Percentiles rank a stretch among this genome's conserved stretches.
phyloP scores from a whole-genome alignment of 2,113 vertebrate species.

The Jaculus jaculus region DNA sequence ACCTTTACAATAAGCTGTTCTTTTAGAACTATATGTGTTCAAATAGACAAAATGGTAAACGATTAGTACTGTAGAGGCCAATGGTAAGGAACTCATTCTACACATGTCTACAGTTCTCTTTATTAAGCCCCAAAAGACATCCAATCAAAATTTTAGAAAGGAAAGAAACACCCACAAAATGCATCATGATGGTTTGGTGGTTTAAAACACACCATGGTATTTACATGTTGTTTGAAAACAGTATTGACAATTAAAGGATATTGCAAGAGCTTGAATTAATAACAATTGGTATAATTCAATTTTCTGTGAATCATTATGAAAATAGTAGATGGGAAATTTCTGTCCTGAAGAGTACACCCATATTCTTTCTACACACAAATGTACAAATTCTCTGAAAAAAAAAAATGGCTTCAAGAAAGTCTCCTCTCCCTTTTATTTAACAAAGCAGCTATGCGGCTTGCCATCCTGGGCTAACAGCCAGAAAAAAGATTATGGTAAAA shows the following conservation, averaged over 20 bases:
- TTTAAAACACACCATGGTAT: slow-evolving; percentile 4
- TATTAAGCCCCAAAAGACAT: neutral
- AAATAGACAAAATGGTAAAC: slow-evolving; percentile 34
- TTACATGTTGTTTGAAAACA: slow-evolving; percentile 61
- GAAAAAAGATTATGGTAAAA: slow-evolving; percentile 75
- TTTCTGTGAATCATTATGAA: slow-evolving; percentile 68
- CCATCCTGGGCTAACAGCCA: slow-evolving; percentile 73
- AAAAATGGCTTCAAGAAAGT: slow-evolving; percentile 55
- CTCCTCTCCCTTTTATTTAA: slow-evolving; percentile 65
- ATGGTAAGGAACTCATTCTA: neutral
- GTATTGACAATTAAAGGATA: slow-evolving; percentile 55
- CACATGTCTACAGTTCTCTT: neutral
- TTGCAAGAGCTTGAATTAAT: slow-evolving; percentile 54
- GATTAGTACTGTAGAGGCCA: neutral
- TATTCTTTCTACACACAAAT: slow-evolving; percentile 58
- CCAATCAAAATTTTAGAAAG: neutral
- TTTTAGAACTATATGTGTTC: slow-evolving; percentile 51
- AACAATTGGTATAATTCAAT: slow-evolving; percentile 46
- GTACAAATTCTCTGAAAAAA: slow-evolving; percentile 39
- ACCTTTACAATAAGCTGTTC: slow-evolving; percentile 50
- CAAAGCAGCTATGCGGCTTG: slow-evolving; percentile 53
- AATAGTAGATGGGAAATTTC: slow-evolving; percentile 63
- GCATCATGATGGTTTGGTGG: neutral
- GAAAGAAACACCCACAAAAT: neutral
- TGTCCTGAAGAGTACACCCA: slow-evolving; percentile 67